Conservation (phyloP, 2,888 invertebrate species). For the Caenorhabditis virilis region DNA sequence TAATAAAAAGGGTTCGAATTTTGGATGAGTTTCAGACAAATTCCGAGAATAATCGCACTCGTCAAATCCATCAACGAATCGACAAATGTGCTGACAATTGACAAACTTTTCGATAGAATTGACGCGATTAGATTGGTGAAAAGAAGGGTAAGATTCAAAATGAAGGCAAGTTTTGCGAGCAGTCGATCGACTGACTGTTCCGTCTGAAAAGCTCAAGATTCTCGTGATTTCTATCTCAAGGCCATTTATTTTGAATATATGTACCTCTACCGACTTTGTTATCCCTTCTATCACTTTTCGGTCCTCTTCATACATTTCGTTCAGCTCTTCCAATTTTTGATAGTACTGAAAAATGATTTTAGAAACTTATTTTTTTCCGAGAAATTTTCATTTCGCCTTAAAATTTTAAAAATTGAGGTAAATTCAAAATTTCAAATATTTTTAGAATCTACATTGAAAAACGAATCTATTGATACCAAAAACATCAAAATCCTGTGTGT, state of each 20-base stretch:
- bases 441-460: no score
- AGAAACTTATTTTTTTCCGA: no score
- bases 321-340: slow-evolving; percentile 32
- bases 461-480: no score
- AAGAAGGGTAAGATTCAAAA: slow-evolving; percentile 59
- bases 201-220: slow-evolving; percentile 26
- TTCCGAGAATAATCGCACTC: slow-evolving; percentile 69
- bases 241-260: background rate
- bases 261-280: slow-evolving; percentile 28
- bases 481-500: no score
- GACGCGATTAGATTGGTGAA: slow-evolving; percentile 69
- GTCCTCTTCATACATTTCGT: slow-evolving; percentile 45
- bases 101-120: slow-evolving; percentile 71
- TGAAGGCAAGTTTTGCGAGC: slow-evolving; percentile 54
- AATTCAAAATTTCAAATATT: no score
- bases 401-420: no score
- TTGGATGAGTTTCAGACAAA: slow-evolving; percentile 54
- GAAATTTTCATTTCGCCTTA: no score
- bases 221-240: background rate
- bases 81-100: slow-evolving; percentile 72
- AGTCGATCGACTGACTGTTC: slow-evolving; percentile 46
- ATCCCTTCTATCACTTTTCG: slow-evolving; percentile 32
- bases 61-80: slow-evolving; percentile 72
- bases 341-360: slow-evolving; percentile 52
- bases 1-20: slow-evolving; percentile 63